phyloP scores from a whole-genome alignment of 2,797 vertebrate species.

The Thamnophis elegans region DNA sequence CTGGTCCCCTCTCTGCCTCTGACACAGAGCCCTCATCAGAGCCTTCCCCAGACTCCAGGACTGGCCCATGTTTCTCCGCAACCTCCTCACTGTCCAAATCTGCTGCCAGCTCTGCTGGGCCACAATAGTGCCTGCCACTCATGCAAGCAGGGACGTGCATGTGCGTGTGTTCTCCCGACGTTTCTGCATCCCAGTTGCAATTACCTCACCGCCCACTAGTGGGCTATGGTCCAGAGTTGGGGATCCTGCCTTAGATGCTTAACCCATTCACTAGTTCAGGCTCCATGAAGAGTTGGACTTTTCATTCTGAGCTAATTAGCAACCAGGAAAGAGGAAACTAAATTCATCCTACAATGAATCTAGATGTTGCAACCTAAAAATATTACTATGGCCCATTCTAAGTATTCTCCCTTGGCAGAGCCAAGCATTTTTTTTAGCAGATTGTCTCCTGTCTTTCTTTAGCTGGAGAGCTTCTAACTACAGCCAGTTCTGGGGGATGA shows the following conservation, averaged over 20 bases:
- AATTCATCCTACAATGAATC: no score
- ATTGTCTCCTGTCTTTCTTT: constrained; percentile 17
- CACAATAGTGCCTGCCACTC: not conserved
- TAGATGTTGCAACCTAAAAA: not conserved
- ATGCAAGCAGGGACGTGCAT: not conserved
- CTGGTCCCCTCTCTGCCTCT: no score
- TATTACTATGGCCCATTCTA: not conserved
- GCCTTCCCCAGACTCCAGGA: no score
- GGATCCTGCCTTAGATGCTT: not conserved
- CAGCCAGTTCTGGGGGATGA: constrained; percentile 92
- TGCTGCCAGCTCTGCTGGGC: no score
- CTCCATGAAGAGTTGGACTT: not conserved
- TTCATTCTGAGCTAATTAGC: not conserved
- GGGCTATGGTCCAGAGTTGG: not conserved
- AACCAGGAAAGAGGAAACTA: not conserved
- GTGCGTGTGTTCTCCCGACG: no score
- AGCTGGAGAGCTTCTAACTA: constrained; percentile 94
- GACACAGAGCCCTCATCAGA: no score
- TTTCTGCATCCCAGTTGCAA: not conserved
- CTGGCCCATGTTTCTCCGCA: no score
- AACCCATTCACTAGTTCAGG: not conserved
- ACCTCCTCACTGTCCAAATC: no score
- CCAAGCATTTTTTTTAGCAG: not conserved
- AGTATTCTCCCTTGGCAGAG: no score
- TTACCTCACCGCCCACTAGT: not conserved